A percentile compares a stretch with the other conserved stretches of the same genome.
phyloP scores from a whole-genome alignment of 2,113 vertebrate species.

The Hylia prasina region DNA sequence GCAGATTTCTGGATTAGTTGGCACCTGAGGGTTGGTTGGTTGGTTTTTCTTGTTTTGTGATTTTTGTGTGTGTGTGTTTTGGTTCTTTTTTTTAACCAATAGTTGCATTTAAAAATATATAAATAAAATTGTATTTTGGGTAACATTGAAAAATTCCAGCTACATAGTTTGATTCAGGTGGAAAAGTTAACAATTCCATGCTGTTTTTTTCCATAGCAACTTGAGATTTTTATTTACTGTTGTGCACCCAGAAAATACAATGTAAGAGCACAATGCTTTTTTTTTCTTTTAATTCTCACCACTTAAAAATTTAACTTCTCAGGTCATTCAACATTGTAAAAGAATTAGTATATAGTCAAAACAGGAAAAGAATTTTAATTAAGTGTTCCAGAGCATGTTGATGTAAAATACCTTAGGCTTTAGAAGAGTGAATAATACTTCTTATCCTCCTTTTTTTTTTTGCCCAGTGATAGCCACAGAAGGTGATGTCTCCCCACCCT shows the following conservation, averaged over 20 bases:
- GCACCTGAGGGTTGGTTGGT: slow-evolving; percentile 35
- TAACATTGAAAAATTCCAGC: slow-evolving; percentile 45
- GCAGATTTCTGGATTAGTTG: slow-evolving; percentile 54
- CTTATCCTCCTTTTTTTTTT: slow-evolving; percentile 1
- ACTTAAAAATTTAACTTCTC: slow-evolving; percentile 64
- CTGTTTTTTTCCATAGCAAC: slow-evolving; percentile 30
- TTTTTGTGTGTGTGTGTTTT: not conserved
- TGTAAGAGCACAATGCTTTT: slow-evolving; percentile 51
- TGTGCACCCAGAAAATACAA: slow-evolving; percentile 51
- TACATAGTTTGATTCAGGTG: slow-evolving; percentile 19
- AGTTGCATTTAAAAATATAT: slow-evolving; percentile 60
- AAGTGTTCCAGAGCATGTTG: slow-evolving; percentile 7
- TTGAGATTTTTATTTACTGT: slow-evolving; percentile 61
- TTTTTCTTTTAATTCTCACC: not conserved
- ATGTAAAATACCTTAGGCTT: slow-evolving; percentile 62
- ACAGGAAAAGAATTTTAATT: not conserved
- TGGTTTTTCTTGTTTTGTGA: not conserved
- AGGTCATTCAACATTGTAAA: slow-evolving; percentile 65
- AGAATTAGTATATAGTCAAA: slow-evolving; percentile 37
- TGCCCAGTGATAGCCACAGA: not conserved
- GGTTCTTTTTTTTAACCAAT: slow-evolving; percentile 42
- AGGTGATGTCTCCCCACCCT: slow-evolving; percentile 35
- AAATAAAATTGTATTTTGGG: slow-evolving; percentile 58
- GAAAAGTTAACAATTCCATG: slow-evolving; percentile 43
- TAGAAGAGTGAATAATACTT: slow-evolving; percentile 37